These are phyloP conservation scores for Allobates femoralis DNA, from an alignment of 2,797 vertebrate species.

Conservation along the genomic window DNA sequence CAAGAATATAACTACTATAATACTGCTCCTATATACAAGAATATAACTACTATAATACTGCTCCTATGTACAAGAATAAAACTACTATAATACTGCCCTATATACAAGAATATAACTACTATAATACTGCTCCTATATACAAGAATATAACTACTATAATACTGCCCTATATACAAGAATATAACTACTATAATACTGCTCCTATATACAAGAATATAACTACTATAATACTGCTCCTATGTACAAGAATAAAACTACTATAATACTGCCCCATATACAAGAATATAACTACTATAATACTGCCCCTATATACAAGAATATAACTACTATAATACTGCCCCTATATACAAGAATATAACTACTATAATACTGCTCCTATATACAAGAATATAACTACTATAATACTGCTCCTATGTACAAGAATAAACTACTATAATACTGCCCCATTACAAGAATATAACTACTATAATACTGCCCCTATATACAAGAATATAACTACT, in stretches of 20 bases:
- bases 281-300: conserved; percentile 6
- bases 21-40: conserved; percentile 1
- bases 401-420: conserved; percentile 1
- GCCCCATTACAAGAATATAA: conserved; percentile 7
- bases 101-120: background rate
- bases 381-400: conserved; percentile 10
- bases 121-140: background rate
- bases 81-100: conserved; percentile 4
- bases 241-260: background rate
- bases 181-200: conserved; percentile 4
- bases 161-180: background rate
- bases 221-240: background rate
- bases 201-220: background rate
- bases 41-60: conserved; percentile 17
- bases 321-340: conserved; percentile 2
- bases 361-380: background rate
- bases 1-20: conserved; percentile 10
- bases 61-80: background rate
- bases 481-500: conserved; percentile 11
- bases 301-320: background rate
- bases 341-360: background rate
- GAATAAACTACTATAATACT: background rate
- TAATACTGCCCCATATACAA: background rate
- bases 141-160: conserved; percentile 6
- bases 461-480: background rate